Evolutionary conservation across 1,140 invertebrate genomes (phyloP), one percentile per base, ranked within the genome.

Genomic region (Spodoptera litura): DNA sequence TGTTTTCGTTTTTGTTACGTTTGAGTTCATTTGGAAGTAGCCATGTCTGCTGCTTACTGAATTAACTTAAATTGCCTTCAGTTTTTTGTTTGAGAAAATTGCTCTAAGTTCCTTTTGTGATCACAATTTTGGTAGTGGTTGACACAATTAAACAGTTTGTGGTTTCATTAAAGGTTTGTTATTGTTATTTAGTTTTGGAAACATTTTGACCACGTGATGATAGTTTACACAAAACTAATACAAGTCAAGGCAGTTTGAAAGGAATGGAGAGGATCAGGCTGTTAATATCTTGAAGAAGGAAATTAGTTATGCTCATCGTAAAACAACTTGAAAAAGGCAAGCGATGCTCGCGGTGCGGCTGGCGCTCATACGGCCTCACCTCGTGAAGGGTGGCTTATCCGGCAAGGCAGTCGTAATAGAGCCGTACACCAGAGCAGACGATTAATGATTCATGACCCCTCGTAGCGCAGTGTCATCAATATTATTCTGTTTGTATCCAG

Each of bases 361-460:
- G n/a, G 52, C 61, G 72, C 64, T 80, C 78, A 62, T 78, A 82
- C 77, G 78, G 85, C 78, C 85, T 89, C 87, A 89, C 88, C 85
- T 90, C 87, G 81, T 87, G 88, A 87, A 89, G 91, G 91, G 92
- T 89, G 87, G 90, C 89, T 94, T 92, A 93, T 94, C 92, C 89
- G 86, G 84, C 86, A 85, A 91, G 88, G 89, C 89, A 92, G 85
- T 89, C 89, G 91, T 94, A 93, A 94, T 94, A 94, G 91, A 94
- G 92, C 87, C 89, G 88, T 94, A 93, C 83, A 89, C 79, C 88
- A 88, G 89, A 91, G 89, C 85, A 85, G 84, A 93, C 92, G 93
- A 94, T 94, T 94, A 94, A 94, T 93, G 93, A 93, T 94, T 94
- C 93, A 94, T 93, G 92, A 94, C 91, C 93, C 92, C 90, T 91